Percentiles rank a stretch among this genome's conserved stretches.
phyloP scores from a whole-genome alignment of 2,888 invertebrate species.

The Beris morrisii region DNA sequence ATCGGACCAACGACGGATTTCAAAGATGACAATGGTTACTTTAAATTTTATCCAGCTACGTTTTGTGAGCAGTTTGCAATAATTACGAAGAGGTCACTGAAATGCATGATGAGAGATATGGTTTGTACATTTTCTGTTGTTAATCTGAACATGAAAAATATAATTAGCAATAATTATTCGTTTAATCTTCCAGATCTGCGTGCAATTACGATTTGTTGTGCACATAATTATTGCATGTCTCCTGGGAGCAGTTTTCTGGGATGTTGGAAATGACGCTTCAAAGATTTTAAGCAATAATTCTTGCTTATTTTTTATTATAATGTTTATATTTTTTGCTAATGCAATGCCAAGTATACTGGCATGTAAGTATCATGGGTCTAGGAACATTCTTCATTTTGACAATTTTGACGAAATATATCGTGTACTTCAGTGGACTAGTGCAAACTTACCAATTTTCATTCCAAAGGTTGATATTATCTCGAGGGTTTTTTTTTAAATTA shows the following conservation, averaged over 20 bases:
- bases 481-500: no score
- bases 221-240: slow-evolving; percentile 78
- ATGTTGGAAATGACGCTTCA: slow-evolving; percentile 80
- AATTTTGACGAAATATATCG: no score
- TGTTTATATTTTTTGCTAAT: slow-evolving; percentile 92
- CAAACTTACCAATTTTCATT: no score
- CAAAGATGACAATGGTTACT: neutral
- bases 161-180: slow-evolving; percentile 1
- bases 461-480: no score
- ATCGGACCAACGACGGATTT: neutral
- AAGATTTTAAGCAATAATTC: slow-evolving; percentile 83
- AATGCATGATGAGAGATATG: slow-evolving; percentile 14
- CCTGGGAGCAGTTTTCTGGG: slow-evolving; percentile 79
- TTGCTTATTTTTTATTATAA: slow-evolving; percentile 83
- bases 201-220: slow-evolving; percentile 70
- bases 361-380: slow-evolving; percentile 65
- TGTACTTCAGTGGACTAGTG: no score
- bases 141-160: neutral
- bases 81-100: slow-evolving; percentile 8
- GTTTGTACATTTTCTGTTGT: slow-evolving; percentile 6
- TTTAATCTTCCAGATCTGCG: slow-evolving; percentile 43
- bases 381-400: no score
- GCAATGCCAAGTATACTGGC: slow-evolving; percentile 85
- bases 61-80: slow-evolving; percentile 20
- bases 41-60: slow-evolving; percentile 7